phyloP scores from a whole-genome alignment of 37 sponge, comb jelly and placozoan genomes.

The Ianthella basta region DNA sequence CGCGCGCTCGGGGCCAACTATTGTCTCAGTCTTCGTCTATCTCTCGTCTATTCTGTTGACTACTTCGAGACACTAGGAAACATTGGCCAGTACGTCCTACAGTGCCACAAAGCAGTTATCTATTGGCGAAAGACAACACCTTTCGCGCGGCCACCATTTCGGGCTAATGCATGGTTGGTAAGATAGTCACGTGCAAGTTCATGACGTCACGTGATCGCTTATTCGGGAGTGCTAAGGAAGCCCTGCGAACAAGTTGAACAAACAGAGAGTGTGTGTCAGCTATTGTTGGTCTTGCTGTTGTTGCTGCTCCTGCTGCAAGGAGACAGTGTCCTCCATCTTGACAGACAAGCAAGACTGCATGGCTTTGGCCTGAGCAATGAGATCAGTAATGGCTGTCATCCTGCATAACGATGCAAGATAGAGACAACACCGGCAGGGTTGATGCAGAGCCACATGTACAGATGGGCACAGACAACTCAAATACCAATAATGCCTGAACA shows the following conservation, averaged over 20 bases:
- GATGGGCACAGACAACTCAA: no score
- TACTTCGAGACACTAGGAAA: not conserved
- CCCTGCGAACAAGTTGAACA: no score
- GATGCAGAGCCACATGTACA: no score
- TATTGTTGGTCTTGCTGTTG: slow-evolving; percentile 42
- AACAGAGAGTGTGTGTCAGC: not conserved
- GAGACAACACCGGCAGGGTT: no score
- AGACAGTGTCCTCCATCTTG: slow-evolving; percentile 8
- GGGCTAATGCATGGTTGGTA: not conserved
- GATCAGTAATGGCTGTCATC: not conserved
- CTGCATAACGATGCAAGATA: no score
- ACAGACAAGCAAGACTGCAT: not conserved
- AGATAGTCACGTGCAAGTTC: no score
- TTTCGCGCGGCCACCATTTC: not conserved
- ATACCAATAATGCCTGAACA: slow-evolving; percentile 2
- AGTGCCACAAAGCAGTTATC: no score
- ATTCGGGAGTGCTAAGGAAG: no score
- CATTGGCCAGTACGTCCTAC: no score
- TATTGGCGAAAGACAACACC: not conserved
- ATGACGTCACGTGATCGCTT: no score
- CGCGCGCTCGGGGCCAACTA: not conserved
- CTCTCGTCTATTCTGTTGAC: no score
- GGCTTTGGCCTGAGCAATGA: not conserved
- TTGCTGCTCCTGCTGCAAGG: slow-evolving; percentile 18
- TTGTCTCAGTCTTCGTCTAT: not conserved